Evolutionary conservation across 2,113 vertebrate species (phyloP).

Genomic region (Lepus timidus): DNA sequence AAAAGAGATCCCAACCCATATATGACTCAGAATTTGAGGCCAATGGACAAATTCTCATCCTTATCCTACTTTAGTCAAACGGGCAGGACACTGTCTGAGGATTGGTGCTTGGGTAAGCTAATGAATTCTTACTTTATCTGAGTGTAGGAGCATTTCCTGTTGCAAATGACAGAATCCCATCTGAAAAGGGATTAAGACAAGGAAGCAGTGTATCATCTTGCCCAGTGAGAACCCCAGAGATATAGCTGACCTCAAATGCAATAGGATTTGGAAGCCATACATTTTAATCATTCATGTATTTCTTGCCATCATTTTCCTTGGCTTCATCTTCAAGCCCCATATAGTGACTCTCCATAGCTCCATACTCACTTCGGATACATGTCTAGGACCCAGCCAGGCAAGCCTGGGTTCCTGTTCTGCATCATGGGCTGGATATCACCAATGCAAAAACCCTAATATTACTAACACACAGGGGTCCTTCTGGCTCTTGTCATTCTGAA

Average conservation of each 20-base stretch:
- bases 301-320: neutral
- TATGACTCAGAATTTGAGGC: neutral
- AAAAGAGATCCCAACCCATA: neutral
- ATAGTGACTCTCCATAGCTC: neutral
- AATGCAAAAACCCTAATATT: neutral
- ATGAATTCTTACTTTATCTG: neutral
- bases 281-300: neutral
- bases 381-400: neutral
- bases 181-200: slow-evolving; percentile 27
- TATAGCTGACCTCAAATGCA: neutral
- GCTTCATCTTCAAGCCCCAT: neutral
- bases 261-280: neutral
- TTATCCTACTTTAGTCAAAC: neutral
- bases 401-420: neutral
- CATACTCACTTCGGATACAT: neutral
- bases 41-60: neutral
- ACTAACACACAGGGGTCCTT: neutral
- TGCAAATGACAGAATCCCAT: neutral
- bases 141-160: neutral
- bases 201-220: neutral
- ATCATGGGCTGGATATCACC: accelerated
- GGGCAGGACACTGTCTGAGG: neutral
- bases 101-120: neutral
- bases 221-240: neutral
- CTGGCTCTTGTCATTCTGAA: neutral